phyloP scores from a whole-genome alignment of 2,797 vertebrate species.

The Siniperca scherzeri region DNA sequence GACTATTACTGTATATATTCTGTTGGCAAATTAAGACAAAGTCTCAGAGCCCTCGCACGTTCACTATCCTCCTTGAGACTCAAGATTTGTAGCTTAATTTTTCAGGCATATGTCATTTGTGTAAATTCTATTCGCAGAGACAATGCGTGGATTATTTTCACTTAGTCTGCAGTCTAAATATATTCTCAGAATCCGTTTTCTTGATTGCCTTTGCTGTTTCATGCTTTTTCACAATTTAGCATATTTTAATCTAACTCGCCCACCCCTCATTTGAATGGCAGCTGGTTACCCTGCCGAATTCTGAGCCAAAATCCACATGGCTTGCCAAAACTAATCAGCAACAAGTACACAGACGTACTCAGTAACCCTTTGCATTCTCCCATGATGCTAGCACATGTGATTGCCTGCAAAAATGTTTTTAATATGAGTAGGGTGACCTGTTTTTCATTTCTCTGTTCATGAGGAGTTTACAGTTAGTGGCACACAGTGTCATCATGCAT shows the following conservation, averaged over 20 bases:
- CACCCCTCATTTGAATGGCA: slow-evolving; percentile 37
- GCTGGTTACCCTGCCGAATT: slow-evolving; percentile 44
- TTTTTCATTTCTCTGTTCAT: slow-evolving; percentile 29
- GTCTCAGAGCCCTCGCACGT: neutral
- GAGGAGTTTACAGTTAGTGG: slow-evolving; percentile 8
- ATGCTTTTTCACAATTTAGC: slow-evolving; percentile 25
- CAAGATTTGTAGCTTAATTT: neutral
- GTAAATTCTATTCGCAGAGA: neutral
- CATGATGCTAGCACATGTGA: slow-evolving; percentile 15
- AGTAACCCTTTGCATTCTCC: slow-evolving; percentile 30
- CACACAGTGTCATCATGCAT: neutral
- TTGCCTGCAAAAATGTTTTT: slow-evolving; percentile 16
- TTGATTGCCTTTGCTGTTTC: slow-evolving; percentile 4
- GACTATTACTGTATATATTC: neutral
- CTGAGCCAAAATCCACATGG: slow-evolving; percentile 34
- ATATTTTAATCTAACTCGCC: slow-evolving; percentile 13
- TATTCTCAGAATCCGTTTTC: neutral
- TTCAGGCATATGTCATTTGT: neutral
- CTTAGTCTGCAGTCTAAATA: neutral
- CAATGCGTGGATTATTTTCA: slow-evolving; percentile 4
- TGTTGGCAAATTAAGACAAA: neutral
- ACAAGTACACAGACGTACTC: slow-evolving; percentile 44
- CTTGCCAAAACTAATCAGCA: slow-evolving; percentile 57
- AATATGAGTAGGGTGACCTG: slow-evolving; percentile 22
- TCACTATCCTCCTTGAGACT: neutral